phyloP scores from a whole-genome alignment of 2,797 vertebrate species.

The Myotis pilosus region DNA sequence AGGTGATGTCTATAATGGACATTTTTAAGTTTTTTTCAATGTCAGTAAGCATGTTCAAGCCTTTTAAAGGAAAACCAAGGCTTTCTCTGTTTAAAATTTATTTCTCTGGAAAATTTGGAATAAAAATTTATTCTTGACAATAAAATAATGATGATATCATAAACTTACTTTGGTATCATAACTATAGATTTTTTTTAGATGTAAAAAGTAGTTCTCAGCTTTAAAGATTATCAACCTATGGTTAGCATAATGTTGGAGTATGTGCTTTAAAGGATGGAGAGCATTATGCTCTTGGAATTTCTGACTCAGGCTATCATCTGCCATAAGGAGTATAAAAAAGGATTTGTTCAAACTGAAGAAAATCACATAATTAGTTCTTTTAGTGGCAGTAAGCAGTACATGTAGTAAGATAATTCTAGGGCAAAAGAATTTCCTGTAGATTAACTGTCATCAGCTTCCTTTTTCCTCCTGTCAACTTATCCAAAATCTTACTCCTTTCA shows the following conservation, averaged over 20 bases:
- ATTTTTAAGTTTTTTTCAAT: neutral
- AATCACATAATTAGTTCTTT: slow-evolving; percentile 35
- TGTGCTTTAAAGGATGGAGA: neutral
- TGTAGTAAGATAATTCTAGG: slow-evolving; percentile 28
- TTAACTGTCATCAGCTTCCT: neutral
- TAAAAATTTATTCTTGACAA: slow-evolving; percentile 34
- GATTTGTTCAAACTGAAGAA: slow-evolving; percentile 23
- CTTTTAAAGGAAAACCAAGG: neutral
- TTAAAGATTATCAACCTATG: slow-evolving; percentile 1
- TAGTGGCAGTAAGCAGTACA: neutral
- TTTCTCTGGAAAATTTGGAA: slow-evolving; percentile 28
- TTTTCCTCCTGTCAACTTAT: neutral
- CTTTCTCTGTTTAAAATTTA: slow-evolving; percentile 16
- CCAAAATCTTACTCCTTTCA: neutral
- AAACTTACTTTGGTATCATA: neutral
- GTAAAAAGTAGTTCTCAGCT: neutral
- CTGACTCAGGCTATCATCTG: slow-evolving; percentile 13
- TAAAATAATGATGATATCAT: neutral
- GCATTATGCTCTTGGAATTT: slow-evolving; percentile 34
- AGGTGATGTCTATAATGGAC: neutral
- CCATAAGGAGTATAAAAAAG: slow-evolving; percentile 2
- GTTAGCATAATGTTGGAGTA: neutral
- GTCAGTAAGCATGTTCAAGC: neutral
- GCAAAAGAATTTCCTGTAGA: slow-evolving; percentile 11
- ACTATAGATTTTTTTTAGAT: neutral